phyloP scores from a whole-genome alignment of 2,888 invertebrate species.

The Hyalella azteca region DNA sequence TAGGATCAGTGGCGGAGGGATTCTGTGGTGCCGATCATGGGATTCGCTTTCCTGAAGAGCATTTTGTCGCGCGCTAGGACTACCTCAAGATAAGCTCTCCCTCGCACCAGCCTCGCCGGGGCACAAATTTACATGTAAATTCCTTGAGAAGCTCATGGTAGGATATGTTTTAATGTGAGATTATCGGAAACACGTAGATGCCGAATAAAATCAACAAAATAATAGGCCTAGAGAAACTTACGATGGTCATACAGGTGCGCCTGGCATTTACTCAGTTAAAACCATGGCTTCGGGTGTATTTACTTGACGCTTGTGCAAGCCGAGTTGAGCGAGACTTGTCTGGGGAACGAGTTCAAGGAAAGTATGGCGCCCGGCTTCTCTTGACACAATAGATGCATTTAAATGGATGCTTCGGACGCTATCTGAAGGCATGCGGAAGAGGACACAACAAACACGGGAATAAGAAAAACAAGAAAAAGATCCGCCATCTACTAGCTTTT shows the following conservation, averaged over 20 bases:
- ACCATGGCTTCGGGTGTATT: not conserved
- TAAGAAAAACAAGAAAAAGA: not conserved
- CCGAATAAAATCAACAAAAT: not conserved
- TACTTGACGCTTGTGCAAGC: not conserved
- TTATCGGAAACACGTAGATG: not conserved
- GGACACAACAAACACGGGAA: not conserved
- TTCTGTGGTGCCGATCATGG: slow-evolving; percentile 26
- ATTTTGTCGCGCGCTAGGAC: slow-evolving; percentile 27
- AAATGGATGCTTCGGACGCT: slow-evolving; percentile 27
- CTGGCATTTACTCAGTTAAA: not conserved
- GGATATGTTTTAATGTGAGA: not conserved
- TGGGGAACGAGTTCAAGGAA: slow-evolving; percentile 18
- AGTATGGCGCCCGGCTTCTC: not conserved
- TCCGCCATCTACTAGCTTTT: not conserved
- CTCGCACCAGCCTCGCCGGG: slow-evolving; percentile 10
- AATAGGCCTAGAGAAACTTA: slow-evolving; percentile 1
- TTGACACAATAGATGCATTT: slow-evolving; percentile 21
- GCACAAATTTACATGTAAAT: not conserved
- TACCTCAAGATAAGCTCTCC: slow-evolving; percentile 21
- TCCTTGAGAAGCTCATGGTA: not conserved
- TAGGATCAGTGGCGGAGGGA: slow-evolving; percentile 34
- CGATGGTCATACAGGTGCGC: not conserved
- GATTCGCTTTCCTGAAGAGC: slow-evolving; percentile 32
- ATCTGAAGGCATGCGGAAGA: slow-evolving; percentile 14
- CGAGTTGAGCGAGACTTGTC: slow-evolving; percentile 15